Evolutionary conservation across 2,888 invertebrate genomes (phyloP).

Genomic region (Psococerastis gibbosa): DNA sequence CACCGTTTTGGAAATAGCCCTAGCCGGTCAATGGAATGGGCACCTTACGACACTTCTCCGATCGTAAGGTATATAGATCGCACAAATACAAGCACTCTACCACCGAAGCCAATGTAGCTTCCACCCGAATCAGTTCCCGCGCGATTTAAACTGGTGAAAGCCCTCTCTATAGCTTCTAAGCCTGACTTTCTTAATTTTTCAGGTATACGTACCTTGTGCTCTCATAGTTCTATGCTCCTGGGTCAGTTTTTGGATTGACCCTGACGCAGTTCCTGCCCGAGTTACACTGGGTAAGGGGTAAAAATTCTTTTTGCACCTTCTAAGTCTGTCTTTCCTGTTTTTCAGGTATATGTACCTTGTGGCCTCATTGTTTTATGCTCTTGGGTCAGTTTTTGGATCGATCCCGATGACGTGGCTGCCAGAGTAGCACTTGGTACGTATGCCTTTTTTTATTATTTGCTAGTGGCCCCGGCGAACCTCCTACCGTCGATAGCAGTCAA

Average conservation of each 20-base stretch:
- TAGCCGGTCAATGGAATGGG: too few species aligned
- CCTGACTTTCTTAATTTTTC: neutral
- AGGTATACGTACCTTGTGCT: constrained; percentile 38
- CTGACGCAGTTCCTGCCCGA: constrained; percentile 42
- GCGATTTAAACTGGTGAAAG: too few species aligned
- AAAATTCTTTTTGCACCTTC: neutral
- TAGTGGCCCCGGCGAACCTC: too few species aligned
- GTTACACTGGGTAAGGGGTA: constrained; percentile 33
- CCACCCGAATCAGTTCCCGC: too few species aligned
- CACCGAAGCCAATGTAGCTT: too few species aligned
- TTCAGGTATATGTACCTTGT: constrained; percentile 42
- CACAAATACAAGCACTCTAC: too few species aligned
- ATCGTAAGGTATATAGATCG: too few species aligned
- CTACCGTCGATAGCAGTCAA: too few species aligned
- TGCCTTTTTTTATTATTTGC: too few species aligned
- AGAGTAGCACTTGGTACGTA: constrained; percentile 35
- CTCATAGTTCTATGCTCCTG: constrained; percentile 42
- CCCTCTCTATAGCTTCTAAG: too few species aligned
- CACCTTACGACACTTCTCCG: too few species aligned
- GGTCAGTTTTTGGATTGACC: constrained; percentile 46
- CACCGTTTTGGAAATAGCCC: too few species aligned
- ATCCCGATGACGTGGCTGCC: constrained; percentile 43
- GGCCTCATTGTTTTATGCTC: constrained; percentile 41
- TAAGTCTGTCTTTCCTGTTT: constrained; percentile 32
- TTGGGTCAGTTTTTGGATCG: constrained; percentile 47